Evolutionary conservation across 2,113 vertebrate genomes (phyloP), one percentile per base, ranked within the genome.

Genomic region (Ophiodon elongatus): DNA sequence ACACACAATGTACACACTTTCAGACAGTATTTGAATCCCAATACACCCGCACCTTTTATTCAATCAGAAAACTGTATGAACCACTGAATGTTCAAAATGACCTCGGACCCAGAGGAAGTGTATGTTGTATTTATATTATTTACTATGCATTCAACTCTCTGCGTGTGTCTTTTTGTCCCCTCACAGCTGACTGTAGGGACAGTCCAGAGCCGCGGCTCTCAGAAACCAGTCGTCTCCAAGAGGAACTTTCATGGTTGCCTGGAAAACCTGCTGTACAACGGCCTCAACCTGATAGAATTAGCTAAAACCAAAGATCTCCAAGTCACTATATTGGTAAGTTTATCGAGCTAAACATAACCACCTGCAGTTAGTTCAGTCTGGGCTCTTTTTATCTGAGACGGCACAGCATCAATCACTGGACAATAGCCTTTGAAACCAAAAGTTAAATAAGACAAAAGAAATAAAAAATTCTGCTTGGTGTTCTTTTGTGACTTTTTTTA

Each of bases 211-310:
- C 93, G 92, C 88, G 91, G 87, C 80, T 94, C 96, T 93, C 93
- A 95, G 83, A 95, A 93, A 85, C 21, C 67, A 13, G 89, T 87
- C 60, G 82, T 92, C 23, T 90, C 92, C 73, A 94, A 68, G 71
- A 96, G 80, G 76, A 96, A 95, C 76, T 99, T 99, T 90, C 93
- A 96, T 8, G 98, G 98, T 43, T 99, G 98, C 92, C 91, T 99
- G 86, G 98, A 99, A 92, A 99, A 99, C 89, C 93, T 98, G 87
- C 92, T 95, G 86, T 97, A 95, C 91, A 97, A 98, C 72, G 94
- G 92, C 74, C 85, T 96, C 81, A 97, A 97, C 50, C 85, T 99
- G 91, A 96, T 99, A 76, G 94, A 96, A 64, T 89, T 96, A 81
- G 95, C 95, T 23, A 95, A 92, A 87, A 92, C 91, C 62, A 94